Base-by-base conservation (phyloP, 2,888 invertebrate genomes). In the Asteroscopus sphinx region DNA sequence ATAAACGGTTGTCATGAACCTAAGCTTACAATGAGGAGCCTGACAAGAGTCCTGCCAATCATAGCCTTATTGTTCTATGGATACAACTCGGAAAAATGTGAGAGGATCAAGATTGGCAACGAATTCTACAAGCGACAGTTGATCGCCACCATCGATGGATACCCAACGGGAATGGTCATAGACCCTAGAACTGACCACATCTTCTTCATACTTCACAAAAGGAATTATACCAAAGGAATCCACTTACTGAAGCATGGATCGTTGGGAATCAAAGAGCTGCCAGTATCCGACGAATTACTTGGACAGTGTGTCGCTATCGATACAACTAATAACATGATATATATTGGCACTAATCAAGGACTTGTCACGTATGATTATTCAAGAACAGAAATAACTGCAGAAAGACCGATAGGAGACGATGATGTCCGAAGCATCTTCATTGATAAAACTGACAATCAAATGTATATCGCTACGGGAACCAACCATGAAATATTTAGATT, bases 311-410 rank as follows among this genome's bases (percentile, higher is more conserved):
- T 94, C 0, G 91, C 84, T 0, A 69, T 93, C 1, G 93, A 94
- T 59, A 52, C 68, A 0, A 63, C 57, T 0, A 90, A 76, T 32
- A 90, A 92, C 26, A 59, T 85, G 0, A 86, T 93, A 1, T 93
- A 92, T 32, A 88, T 94, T 1, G 94, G 93, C 0, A 93, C 93
- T 0, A 94, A 93, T 37, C 93, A 92, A 76, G 94, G 94, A 0
- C 52, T 93, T 0, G 79, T 93, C 0, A 88, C 84, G 0, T 93
- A 92, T 16, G 93, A 94, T 61, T 88, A 90, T 71, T 77, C 86
- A 0, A 86, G 85, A 54, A 78, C 85, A 0, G 91, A 89, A 70
- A 87, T 93, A n/a, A 85, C 85, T 1, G 85, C 86, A 0, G 93
- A 93, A 41, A 79, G 93, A 53, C 92, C 93, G 0, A 87, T 93